Evolutionary conservation across 2,797 vertebrate genomes (phyloP), one percentile per base, ranked within the genome.

Genomic region (Myripristis murdjan): DNA sequence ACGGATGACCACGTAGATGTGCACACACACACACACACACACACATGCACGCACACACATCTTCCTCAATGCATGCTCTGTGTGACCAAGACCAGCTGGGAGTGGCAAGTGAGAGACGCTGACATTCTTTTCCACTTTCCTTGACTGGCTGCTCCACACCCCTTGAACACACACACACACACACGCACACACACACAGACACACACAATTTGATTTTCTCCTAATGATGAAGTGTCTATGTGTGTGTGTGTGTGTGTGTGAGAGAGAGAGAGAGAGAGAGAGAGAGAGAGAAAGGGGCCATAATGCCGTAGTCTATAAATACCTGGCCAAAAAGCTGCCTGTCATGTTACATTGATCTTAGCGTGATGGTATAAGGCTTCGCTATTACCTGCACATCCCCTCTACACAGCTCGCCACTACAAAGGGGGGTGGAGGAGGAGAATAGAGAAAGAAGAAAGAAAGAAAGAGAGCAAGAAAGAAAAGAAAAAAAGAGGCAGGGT

Each of bases 321-420:
- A 93, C 84, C 82, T 77, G 81, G 58, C 79, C 89, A 92, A 91
- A 94, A 92, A 93, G 89, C 89, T 82, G 81, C 79, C 89, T 92
- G 93, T 93, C 92, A 92, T 92, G 91, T 94, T 87, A 81, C 89
- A 93, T 92, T 89, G 92, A 92, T 90, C 90, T 84, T 65, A 86
- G 89, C 86, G 82, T 86, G 89, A 90, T 76, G 83, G 64, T 58
- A 66, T 67, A 77, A 89, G 83, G 51, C 77, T 77, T 52, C 79
- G 57, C 76, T 81, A 83, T 78, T 87, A 86, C 81, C 82, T 78
- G 85, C 84, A 82, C 33, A 60, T 70, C 83, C 78, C 77, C 64
- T 83, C 80, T 84, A 85, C 87, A 89, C 62, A 24, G 70, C 56
- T 69, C 39, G 11, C 74, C 16, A 35, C 81, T 82, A 66, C 77